Percentiles rank a stretch among this genome's conserved stretches.
Conservation (phyloP, 2,888 invertebrate species). For the Odontocolon sp. region DNA sequence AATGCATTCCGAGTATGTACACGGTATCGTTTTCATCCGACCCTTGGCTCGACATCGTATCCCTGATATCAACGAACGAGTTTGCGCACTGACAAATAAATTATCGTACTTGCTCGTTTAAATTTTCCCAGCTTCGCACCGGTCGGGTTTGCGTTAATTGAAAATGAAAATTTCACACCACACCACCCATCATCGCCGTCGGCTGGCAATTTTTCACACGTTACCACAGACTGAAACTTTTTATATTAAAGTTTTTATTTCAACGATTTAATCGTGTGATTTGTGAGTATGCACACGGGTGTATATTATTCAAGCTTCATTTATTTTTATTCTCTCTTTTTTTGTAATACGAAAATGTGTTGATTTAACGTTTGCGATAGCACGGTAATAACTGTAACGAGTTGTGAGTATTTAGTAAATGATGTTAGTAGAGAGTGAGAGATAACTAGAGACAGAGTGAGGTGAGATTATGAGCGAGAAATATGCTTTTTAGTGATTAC, state of each 20-base stretch:
- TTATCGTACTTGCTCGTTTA: neutral
- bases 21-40: conserved; percentile 48
- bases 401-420: conserved; percentile 8
- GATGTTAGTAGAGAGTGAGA: conserved; percentile 29
- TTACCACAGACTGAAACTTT: neutral
- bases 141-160: conserved; percentile 30
- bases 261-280: neutral
- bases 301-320: neutral
- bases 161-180: conserved; percentile 33
- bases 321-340: neutral
- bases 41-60: too few species aligned
- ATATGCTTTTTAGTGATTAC: conserved; percentile 54
- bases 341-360: neutral
- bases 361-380: neutral
- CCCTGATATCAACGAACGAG: conserved; percentile 21
- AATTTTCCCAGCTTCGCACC: neutral
- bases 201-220: neutral
- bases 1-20: neutral
- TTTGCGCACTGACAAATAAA: conserved; percentile 19
- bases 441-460: conserved; percentile 45
- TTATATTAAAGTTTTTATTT: neutral
- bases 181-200: conserved; percentile 4
- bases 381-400: too few species aligned
- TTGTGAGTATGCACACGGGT: neutral
- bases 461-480: conserved; percentile 54